Base-by-base conservation (phyloP, 2,797 vertebrate genomes). In the Pipistrellus nathusii region DNA sequence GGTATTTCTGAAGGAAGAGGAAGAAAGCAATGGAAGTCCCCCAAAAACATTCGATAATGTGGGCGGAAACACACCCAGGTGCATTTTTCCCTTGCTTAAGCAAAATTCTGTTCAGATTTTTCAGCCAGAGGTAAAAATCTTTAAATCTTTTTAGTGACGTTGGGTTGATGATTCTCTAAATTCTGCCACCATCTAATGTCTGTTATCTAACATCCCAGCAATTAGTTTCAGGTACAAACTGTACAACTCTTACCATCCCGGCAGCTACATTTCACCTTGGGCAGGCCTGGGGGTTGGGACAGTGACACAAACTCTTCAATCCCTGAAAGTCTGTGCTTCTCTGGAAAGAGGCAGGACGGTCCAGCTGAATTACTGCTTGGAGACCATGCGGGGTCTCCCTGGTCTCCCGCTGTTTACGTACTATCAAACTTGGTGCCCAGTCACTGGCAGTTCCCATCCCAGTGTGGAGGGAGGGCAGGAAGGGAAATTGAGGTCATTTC, bases 401-500 rank as follows among this genome's bases (percentile, higher is more conserved):
- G 80, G 48, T 46, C 46, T 62, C 21, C 41, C 35, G 73, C 27
- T 55, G 46, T 53, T 62, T 13, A 14, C 32, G n/a, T 11, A 17
- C 27, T 53, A 51, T 21, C 41, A 53, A 64, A 41, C 23, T 68
- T 72, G 62, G 25, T 53, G 90, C 72, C 64, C 75, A 86, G 88
- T 73, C 69, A 80, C 30, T 23, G 75, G 68, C 80, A 76, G 87
- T 38, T 35, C 59, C 25, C 1, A 9, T 69, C 57, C 21, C n/a
- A 38, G 55, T 4, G 7, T 23, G 78, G 53, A 80, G 62, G 83
- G 93, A 69, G 55, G 57, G 83, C 92, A 85, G 94, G 93, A 96
- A 96, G 91, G 72, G 84, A 77, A 48, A 51, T 12, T 73, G 91
- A 86, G 72, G n/a, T 91, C 89, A 92, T 78, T 92, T 93, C 91